Evolutionary conservation across 1,140 invertebrate genomes (phyloP).

Genomic region (Lycorma delicatula): DNA sequence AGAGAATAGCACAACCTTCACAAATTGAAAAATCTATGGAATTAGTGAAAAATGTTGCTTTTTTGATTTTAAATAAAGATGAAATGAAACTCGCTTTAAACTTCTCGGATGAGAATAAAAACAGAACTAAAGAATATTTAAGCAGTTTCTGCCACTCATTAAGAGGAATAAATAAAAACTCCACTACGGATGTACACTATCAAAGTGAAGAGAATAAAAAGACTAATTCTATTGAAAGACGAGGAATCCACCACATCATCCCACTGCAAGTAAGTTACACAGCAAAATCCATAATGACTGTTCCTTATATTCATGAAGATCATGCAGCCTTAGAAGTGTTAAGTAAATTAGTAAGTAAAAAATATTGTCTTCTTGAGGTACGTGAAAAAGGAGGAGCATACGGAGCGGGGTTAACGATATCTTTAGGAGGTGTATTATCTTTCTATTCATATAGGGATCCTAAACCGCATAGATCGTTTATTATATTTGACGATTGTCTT

Average conservation of each 20-base stretch:
- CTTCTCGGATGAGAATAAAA: slow-evolving; percentile 30
- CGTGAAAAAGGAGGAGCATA: slow-evolving; percentile 91
- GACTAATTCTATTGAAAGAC: slow-evolving; percentile 27
- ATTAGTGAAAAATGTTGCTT: slow-evolving; percentile 54
- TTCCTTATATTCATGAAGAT: slow-evolving; percentile 68
- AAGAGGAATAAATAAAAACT: slow-evolving; percentile 6
- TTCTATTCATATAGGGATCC: slow-evolving; percentile 85
- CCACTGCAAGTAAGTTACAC: slow-evolving; percentile 83
- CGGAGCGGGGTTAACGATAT: slow-evolving; percentile 67
- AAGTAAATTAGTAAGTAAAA: slow-evolving; percentile 63
- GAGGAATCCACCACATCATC: slow-evolving; percentile 63
- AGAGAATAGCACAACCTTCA: slow-evolving; percentile 60
- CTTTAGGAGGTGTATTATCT: slow-evolving; percentile 59
- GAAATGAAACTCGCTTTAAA: slow-evolving; percentile 56
- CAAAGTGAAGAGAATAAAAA: slow-evolving; percentile 24
- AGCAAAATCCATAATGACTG: slow-evolving; percentile 65
- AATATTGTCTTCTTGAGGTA: slow-evolving; percentile 76
- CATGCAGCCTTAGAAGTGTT: slow-evolving; percentile 66
- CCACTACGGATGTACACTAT: no score
- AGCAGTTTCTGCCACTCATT: slow-evolving; percentile 11
- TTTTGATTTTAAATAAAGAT: slow-evolving; percentile 54
- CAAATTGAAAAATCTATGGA: slow-evolving; percentile 51
- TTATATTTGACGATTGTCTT: slow-evolving; percentile 65
- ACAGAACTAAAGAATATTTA: slow-evolving; percentile 1
- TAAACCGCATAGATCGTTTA: slow-evolving; percentile 64